Percentiles rank a stretch among this genome's conserved stretches.
phyloP scores from a whole-genome alignment of 2,888 invertebrate genomes.

The Caenorhabditis macrosperma region DNA sequence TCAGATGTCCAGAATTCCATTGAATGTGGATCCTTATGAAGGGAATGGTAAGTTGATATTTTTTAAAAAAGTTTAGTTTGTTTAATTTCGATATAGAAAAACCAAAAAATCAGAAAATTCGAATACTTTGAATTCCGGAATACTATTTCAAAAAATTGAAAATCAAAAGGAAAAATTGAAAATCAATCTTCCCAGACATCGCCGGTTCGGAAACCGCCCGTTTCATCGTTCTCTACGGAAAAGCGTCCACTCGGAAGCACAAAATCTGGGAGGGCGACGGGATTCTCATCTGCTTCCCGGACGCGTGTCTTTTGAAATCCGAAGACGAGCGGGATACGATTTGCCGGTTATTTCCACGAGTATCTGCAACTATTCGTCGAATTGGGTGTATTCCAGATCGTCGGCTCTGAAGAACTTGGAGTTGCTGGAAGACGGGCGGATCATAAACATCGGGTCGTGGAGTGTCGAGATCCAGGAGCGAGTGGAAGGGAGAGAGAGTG shows the following conservation, averaged over 20 bases:
- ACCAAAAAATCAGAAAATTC: neutral
- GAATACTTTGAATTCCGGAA: too few relatives aligned
- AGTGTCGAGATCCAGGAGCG: constrained; percentile 67
- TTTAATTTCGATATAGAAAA: neutral
- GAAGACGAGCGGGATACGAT: constrained; percentile 60
- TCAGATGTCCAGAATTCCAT: constrained; percentile 37
- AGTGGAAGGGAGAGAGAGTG: too few relatives aligned
- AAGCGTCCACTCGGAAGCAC: constrained; percentile 70
- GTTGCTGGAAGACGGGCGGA: constrained; percentile 63
- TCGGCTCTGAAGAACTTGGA: constrained; percentile 59
- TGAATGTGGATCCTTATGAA: constrained; percentile 43
- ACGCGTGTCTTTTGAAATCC: constrained; percentile 50
- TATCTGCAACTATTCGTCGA: too few relatives aligned
- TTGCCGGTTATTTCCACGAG: constrained; percentile 38
- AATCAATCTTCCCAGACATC: constrained; percentile 10
- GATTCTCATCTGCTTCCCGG: constrained; percentile 54
- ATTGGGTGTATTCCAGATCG: constrained; percentile 53
- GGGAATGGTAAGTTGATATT: constrained; percentile 32
- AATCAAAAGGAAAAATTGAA: neutral
- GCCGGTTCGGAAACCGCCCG: constrained; percentile 51
- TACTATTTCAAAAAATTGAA: neutral
- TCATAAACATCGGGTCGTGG: constrained; percentile 65
- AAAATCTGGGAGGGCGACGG: constrained; percentile 75
- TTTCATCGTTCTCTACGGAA: constrained; percentile 69
- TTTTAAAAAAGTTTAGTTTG: neutral